Evolutionary conservation across 1,140 invertebrate species (phyloP), one percentile per base, ranked within the genome.

Genomic region (Cydia pomonella): DNA sequence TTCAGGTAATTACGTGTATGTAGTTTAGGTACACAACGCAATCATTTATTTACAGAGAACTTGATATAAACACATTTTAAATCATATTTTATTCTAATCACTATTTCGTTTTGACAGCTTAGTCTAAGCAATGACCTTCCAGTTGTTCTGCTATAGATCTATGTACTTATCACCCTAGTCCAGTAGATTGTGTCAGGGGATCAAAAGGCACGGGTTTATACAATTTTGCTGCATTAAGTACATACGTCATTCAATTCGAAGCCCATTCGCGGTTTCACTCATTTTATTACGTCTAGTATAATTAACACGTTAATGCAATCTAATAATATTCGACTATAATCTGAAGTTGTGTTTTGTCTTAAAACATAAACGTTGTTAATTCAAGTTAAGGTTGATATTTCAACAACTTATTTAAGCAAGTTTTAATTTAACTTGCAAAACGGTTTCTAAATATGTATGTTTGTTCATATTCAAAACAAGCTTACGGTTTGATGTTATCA

Each of bases 141-240:
- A 84, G 83, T 75, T 50, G 9, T 23, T 21, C 38, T 47, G 16
- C 44, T 50, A 4, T 84, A 83, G 21, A 78, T 84, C 81, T 63
- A 10, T 66, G 79, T 77, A 10, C 21, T 38, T 71, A 79, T 83
- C 80, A 84, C 84, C 73, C 79, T 73, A 76, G 79, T 82, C 78
- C 83, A 80, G 82, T 73, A 85, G 81, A 84, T 87, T 87, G 82
- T 87, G 87, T 84, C 82, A 77, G 73, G 72, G 82, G 87, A 89
- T 88, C 87, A 89, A 88, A 88, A 91, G 86, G 80, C 80, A 80
- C 73, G 75, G 76, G 84, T 77, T 81, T 84, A 87, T 88, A 89
- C 80, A 84, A 82, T 89, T 89, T 83, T 80, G 85, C 83, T 79
- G 84, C 82, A 85, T 88, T 88, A 87, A 82, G 76, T 79, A 81